Percentiles rank a stretch among this genome's conserved stretches.
These are phyloP conservation scores for Artemisiospiza belli DNA, from an alignment of 2,113 vertebrate genomes.

Conservation along the genomic window DNA sequence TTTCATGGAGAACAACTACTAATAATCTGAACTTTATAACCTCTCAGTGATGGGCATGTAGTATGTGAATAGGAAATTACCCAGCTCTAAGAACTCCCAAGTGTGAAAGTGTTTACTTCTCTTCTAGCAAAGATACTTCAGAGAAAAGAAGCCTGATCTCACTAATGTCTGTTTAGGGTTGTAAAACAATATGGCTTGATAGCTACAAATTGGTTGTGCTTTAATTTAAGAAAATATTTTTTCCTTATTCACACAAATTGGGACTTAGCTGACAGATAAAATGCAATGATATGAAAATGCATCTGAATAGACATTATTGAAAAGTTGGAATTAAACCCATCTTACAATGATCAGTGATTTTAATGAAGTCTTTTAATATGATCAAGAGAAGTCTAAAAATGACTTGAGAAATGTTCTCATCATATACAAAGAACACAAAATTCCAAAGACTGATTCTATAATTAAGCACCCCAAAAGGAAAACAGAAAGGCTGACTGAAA, in stretches of 20 bases:
- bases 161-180: neutral
- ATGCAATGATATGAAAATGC: neutral
- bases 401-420: conserved; percentile 6
- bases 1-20: neutral
- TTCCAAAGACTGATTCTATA: conserved; percentile 23
- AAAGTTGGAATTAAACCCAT: conserved; percentile 6
- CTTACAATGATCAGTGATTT: conserved; percentile 18
- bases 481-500: neutral
- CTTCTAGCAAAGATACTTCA: neutral
- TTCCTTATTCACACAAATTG: neutral
- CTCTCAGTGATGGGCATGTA: neutral
- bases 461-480: neutral
- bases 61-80: neutral
- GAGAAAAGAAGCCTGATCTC: neutral
- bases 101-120: neutral
- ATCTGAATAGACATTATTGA: conserved; percentile 40
- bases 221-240: conserved; percentile 15
- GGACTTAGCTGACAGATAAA: neutral
- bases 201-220: neutral
- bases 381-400: conserved; percentile 33
- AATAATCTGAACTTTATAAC: neutral
- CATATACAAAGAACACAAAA: conserved; percentile 25
- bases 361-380: conserved; percentile 38
- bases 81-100: neutral
- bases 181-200: neutral